Evolutionary conservation across 64 coral and sea anemone genomes (phyloP).

Genomic region (Montipora foliosa): DNA sequence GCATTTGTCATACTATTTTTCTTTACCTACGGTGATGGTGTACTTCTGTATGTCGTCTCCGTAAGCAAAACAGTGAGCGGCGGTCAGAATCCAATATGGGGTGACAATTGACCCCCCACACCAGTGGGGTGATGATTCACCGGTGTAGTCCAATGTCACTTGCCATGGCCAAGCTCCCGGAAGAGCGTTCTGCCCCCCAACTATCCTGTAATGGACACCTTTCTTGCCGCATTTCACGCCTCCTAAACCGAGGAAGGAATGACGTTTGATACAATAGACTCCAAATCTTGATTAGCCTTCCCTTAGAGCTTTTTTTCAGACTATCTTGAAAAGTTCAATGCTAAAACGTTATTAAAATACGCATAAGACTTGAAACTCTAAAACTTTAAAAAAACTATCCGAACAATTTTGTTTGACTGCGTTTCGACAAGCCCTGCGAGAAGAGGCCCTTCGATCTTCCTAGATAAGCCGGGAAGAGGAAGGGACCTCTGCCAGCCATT

Average conservation of each 20-base stretch:
- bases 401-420: too few species aligned
- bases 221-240: constrained; percentile 75
- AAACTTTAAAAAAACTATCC: too few species aligned
- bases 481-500: too few species aligned
- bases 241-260: neutral
- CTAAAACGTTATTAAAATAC: too few species aligned
- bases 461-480: too few species aligned
- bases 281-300: too few species aligned
- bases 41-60: constrained; percentile 68
- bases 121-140: constrained; percentile 68
- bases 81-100: constrained; percentile 80
- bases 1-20: neutral
- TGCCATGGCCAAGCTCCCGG: constrained; percentile 89
- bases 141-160: constrained; percentile 82
- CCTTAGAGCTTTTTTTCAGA: too few species aligned
- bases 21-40: constrained; percentile 75
- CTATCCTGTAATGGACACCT: constrained; percentile 71
- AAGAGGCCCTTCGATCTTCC: too few species aligned
- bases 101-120: constrained; percentile 83
- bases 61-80: constrained; percentile 87
- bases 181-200: constrained; percentile 77
- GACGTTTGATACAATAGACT: neutral
- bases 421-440: too few species aligned
- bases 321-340: too few species aligned
- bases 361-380: too few species aligned